phyloP scores from a whole-genome alignment of 2,797 vertebrate genomes.

The Galaxias olidus region DNA sequence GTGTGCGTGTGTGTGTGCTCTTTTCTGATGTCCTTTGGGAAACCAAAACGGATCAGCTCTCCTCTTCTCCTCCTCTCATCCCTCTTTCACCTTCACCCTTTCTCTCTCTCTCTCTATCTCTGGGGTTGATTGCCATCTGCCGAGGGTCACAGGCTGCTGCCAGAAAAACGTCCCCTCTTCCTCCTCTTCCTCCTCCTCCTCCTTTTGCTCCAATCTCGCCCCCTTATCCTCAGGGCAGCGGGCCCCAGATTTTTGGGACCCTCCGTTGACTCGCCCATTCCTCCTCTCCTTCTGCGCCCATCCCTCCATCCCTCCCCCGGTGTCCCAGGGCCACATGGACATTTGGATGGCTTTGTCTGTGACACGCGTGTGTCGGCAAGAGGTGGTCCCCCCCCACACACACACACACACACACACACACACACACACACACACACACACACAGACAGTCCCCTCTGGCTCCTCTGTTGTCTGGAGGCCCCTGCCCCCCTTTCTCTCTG shows the following conservation, averaged over 20 bases:
- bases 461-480: slow-evolving; percentile 60
- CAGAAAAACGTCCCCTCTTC: slow-evolving; percentile 32
- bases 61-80: slow-evolving; percentile 6
- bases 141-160: slow-evolving; percentile 42
- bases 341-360: slow-evolving; percentile 67
- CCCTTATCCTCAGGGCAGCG: slow-evolving; percentile 34
- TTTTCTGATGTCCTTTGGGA: slow-evolving; percentile 15
- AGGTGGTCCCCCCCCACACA: slow-evolving; percentile 31
- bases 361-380: slow-evolving; percentile 63
- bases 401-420: slow-evolving; percentile 21
- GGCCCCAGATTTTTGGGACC: slow-evolving; percentile 18
- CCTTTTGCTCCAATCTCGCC: slow-evolving; percentile 17
- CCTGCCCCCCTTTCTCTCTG: slow-evolving; percentile 58
- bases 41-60: slow-evolving; percentile 14
- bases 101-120: slow-evolving; percentile 6
- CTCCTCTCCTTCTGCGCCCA: neutral
- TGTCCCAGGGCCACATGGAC: slow-evolving; percentile 54
- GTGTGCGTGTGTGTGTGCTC: neutral
- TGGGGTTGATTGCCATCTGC: slow-evolving; percentile 58
- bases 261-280: slow-evolving; percentile 24
- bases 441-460: slow-evolving; percentile 29
- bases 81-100: slow-evolving; percentile 22
- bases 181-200: slow-evolving; percentile 16
- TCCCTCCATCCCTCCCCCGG: slow-evolving; percentile 14
- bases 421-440: slow-evolving; percentile 18